Evolutionary conservation across 2,888 invertebrate genomes (phyloP).

Genomic region (Hermaeophaga mercurialis): DNA sequence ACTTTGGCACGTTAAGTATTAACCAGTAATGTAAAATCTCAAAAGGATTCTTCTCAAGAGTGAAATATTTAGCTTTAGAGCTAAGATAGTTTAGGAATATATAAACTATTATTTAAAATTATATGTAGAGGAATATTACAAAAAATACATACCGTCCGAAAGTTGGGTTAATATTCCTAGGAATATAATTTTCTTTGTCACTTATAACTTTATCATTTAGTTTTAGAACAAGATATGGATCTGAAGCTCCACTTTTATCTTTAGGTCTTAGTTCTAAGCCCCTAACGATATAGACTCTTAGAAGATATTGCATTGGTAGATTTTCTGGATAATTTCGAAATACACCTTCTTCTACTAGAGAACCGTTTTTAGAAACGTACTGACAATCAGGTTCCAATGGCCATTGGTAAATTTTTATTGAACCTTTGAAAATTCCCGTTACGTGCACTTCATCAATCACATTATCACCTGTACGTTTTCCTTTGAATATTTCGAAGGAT

Average conservation of each 20-base stretch:
- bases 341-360: slow-evolving; percentile 63
- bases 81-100: no score
- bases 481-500: slow-evolving; percentile 67
- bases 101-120: no score
- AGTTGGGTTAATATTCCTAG: slow-evolving; percentile 78
- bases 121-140: no score
- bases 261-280: slow-evolving; percentile 74
- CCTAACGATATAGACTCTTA: slow-evolving; percentile 78
- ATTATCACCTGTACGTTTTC: slow-evolving; percentile 60
- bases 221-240: slow-evolving; percentile 76
- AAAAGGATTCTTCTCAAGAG: no score
- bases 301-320: slow-evolving; percentile 65
- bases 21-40: no score
- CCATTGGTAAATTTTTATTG: slow-evolving; percentile 67
- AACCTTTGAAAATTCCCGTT: slow-evolving; percentile 50
- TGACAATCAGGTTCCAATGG: slow-evolving; percentile 60
- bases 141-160: slow-evolving; percentile 84
- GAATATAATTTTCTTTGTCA: slow-evolving; percentile 72
- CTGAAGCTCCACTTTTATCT: slow-evolving; percentile 73
- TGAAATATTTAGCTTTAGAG: no score
- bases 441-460: slow-evolving; percentile 58
- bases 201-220: slow-evolving; percentile 69
- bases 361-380: slow-evolving; percentile 61
- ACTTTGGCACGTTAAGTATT: no score
- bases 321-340: slow-evolving; percentile 68